Conservation (phyloP, 2,797 vertebrate species). For the Ciconia nigra region DNA sequence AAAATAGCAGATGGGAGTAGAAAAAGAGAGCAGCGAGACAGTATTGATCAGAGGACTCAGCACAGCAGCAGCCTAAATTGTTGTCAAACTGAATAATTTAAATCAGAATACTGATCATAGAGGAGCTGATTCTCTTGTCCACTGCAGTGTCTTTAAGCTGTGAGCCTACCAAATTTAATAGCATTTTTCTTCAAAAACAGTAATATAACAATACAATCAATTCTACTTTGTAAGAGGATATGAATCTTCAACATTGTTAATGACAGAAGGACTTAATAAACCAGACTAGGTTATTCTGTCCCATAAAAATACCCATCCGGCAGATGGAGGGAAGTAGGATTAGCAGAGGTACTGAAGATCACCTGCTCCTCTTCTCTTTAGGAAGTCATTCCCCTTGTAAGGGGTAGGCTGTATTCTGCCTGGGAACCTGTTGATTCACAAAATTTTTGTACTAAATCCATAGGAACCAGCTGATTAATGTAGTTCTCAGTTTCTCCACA, state of each 20-base stretch:
- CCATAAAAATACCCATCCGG: not conserved
- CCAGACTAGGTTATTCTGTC: not conserved
- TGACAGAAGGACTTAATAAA: conserved; percentile 1
- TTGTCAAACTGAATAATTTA: conserved; percentile 63
- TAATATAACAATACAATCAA: not conserved
- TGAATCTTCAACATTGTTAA: not conserved
- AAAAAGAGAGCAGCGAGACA: not conserved
- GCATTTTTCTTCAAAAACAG: not conserved
- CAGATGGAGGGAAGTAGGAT: not conserved
- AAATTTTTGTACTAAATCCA: not conserved
- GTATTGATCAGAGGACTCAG: conserved; percentile 49
- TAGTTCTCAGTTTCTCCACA: not conserved
- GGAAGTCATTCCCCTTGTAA: not conserved
- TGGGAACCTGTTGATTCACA: not conserved
- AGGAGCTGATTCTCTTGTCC: not conserved
- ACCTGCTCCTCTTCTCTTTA: not conserved
- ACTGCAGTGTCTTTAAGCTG: not conserved
- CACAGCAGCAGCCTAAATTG: conserved; percentile 40
- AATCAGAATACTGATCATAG: conserved; percentile 7
- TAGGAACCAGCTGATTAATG: not conserved
- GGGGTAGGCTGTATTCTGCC: not conserved
- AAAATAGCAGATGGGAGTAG: conserved; percentile 23
- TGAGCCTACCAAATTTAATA: not conserved
- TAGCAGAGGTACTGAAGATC: not conserved
- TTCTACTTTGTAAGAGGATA: not conserved